These are phyloP conservation scores for Perccottus glenii DNA, from an alignment of 2,113 vertebrate species.

Conservation along the genomic window DNA sequence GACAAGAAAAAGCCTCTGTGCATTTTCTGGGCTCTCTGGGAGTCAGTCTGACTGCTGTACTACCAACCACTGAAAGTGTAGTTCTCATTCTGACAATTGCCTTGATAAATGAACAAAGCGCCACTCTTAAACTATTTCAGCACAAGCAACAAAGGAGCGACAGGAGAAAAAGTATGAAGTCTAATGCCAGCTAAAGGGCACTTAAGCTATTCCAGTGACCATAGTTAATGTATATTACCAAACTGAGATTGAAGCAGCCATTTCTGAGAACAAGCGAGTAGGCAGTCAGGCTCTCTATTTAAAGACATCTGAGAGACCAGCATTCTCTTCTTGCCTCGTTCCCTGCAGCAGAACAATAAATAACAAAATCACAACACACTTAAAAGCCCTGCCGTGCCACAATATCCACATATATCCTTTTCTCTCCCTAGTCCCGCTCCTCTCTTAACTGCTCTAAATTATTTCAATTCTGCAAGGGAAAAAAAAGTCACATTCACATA, in stretches of 20 bases:
- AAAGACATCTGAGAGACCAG: conserved; percentile 60
- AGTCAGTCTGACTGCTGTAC: conserved; percentile 4
- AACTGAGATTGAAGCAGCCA: conserved; percentile 51
- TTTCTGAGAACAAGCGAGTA: conserved; percentile 48
- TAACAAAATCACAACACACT: conserved; percentile 70
- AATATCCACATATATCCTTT: conserved; percentile 58
- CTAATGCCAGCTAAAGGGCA: conserved; percentile 66
- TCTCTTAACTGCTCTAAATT: conserved; percentile 60
- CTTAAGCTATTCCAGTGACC: conserved; percentile 58
- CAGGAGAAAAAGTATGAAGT: conserved; percentile 32
- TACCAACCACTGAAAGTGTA: conserved; percentile 12
- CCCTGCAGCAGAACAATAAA: conserved; percentile 66
- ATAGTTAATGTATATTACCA: conserved; percentile 60
- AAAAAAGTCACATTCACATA: conserved; percentile 47
- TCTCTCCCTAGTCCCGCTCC: conserved; percentile 37
- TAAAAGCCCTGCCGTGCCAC: conserved; percentile 54
- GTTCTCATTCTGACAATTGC: conserved; percentile 26
- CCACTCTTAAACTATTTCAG: conserved; percentile 30
- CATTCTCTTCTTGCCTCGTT: conserved; percentile 46
- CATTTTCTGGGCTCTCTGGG: conserved; percentile 8
- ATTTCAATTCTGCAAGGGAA: conserved; percentile 55
- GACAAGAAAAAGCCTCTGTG: neutral
- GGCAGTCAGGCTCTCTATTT: conserved; percentile 65
- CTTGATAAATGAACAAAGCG: conserved; percentile 30
- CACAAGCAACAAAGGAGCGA: conserved; percentile 16